Percentiles rank a stretch among this genome's conserved stretches.
phyloP scores from a whole-genome alignment of 2,113 vertebrate genomes.

The Chitala chitala region DNA sequence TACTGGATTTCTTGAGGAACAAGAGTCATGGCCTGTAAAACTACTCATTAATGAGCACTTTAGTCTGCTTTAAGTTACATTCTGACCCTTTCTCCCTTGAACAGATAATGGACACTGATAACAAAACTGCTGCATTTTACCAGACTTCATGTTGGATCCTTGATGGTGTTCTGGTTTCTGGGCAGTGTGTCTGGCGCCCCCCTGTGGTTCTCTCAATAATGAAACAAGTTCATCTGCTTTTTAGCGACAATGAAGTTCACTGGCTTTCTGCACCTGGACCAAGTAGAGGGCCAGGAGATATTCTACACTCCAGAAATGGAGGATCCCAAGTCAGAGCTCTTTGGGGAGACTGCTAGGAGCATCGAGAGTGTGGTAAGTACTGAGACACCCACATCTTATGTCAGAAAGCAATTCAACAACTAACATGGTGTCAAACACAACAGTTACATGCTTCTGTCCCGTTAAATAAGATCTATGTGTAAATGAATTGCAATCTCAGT shows the following conservation, averaged over 20 bases:
- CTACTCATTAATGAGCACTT: no score
- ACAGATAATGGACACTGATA: background rate
- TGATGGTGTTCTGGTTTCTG: background rate
- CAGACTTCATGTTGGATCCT: background rate
- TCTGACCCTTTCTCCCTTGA: background rate
- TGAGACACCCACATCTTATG: no score
- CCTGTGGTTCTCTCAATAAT: background rate
- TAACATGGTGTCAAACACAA: no score
- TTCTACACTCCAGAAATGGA: constrained; percentile 96
- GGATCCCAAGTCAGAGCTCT: constrained; percentile 93
- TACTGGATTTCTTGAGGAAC: constrained; percentile 52
- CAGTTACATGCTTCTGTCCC: no score
- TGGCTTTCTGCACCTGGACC: constrained; percentile 82
- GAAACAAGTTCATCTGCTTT: background rate
- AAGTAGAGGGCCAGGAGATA: constrained; percentile 89
- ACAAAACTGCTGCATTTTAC: background rate
- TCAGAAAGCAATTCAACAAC: no score
- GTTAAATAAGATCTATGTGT: no score
- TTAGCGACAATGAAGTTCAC: constrained; percentile 88
- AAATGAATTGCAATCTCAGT: no score
- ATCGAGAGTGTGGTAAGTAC: constrained; percentile 80
- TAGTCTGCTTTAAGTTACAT: no score
- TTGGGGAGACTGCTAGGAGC: constrained; percentile 91
- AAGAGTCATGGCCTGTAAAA: constrained; percentile 64
- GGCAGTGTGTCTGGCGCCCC: background rate